Evolutionary conservation across 2,888 invertebrate species (phyloP).

Genomic region (Drosophila longiperda): DNA sequence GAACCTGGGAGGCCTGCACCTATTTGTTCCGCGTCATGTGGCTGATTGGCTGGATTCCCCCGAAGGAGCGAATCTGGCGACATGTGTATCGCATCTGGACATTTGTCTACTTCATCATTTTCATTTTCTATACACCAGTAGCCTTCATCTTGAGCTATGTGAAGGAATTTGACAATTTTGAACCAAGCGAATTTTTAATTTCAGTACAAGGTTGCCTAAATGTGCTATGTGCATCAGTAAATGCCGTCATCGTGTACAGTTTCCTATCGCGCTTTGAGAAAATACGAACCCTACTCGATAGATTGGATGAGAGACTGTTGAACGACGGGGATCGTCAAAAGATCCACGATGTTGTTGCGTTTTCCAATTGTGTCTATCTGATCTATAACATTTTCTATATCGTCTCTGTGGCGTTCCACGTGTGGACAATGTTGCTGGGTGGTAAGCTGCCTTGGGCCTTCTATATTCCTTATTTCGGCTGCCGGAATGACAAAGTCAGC

Average conservation of each 20-base stretch:
- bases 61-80: slow-evolving; percentile 40
- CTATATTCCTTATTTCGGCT: slow-evolving; percentile 63
- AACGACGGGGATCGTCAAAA: slow-evolving; percentile 41
- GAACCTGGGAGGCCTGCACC: slow-evolving; percentile 49
- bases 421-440: slow-evolving; percentile 23
- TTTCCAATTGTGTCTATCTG: slow-evolving; percentile 52
- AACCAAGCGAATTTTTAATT: slow-evolving; percentile 61
- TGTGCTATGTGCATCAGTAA: slow-evolving; percentile 48
- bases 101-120: slow-evolving; percentile 31
- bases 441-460: slow-evolving; percentile 60
- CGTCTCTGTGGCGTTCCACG: slow-evolving; percentile 31
- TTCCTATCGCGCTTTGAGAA: slow-evolving; percentile 45
- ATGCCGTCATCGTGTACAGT: slow-evolving; percentile 47
- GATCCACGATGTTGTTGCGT: slow-evolving; percentile 56
- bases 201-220: slow-evolving; percentile 62
- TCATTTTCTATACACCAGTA: slow-evolving; percentile 58
- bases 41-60: slow-evolving; percentile 60
- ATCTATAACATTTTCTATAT: slow-evolving; percentile 50
- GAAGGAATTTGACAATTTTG: slow-evolving; percentile 52
- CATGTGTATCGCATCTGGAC: slow-evolving; percentile 58
- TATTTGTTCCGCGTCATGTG: slow-evolving; percentile 53
- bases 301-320: slow-evolving; percentile 44
- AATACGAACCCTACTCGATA: slow-evolving; percentile 39
- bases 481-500: slow-evolving; percentile 36
- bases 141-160: slow-evolving; percentile 61